Base-by-base conservation (phyloP, 2,113 vertebrate genomes). In the Cololabis saira region DNA sequence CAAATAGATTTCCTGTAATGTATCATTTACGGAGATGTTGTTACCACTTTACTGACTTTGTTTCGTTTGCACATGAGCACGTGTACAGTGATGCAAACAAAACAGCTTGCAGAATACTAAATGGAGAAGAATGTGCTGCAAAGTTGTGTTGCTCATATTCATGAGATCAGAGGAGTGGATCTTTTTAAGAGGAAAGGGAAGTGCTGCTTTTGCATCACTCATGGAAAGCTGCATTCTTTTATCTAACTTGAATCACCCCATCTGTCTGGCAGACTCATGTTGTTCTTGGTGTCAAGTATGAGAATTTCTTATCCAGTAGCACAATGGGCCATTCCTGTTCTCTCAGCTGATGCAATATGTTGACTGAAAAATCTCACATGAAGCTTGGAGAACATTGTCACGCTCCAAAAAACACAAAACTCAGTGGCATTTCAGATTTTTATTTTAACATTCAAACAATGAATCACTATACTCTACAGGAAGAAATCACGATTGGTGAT, bases 191-290 rank as follows among this genome's bases (percentile, higher is more conserved):
- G 44, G 21, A 59, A 76, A 33, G 63, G 67, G 67, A 80, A 77
- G 53, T 75, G 52, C 67, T 81, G 67, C 62, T 57, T 82, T 58
- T 70, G 48, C 55, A 69, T 83, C 56, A 51, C 48, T 37, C 63
- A 67, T 61, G 37, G 53, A 33, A 40, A 78, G 57, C 50, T 49
- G 8, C 30, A 72, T 78, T 82, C 42, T 47, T 84, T 84, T 61
- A 83, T 79, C 68, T 53, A 24, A 54, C 75, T 66, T 63, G 55
- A 85, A 76, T 87, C 57, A 68, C 55, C 66, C 63, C 64, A 83
- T 82, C 76, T 76, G 74, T 72, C 40, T 71, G 51, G 76, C 64
- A 75, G 43, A 78, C 42, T 68, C 40, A 53, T 79, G 73, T 37
- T 49, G 79, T 74, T 73, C 58, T 54, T 24, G 15, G 21, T 0